Base-by-base conservation (phyloP, 2,888 invertebrate genomes). In the Drosophila villosipedis region DNA sequence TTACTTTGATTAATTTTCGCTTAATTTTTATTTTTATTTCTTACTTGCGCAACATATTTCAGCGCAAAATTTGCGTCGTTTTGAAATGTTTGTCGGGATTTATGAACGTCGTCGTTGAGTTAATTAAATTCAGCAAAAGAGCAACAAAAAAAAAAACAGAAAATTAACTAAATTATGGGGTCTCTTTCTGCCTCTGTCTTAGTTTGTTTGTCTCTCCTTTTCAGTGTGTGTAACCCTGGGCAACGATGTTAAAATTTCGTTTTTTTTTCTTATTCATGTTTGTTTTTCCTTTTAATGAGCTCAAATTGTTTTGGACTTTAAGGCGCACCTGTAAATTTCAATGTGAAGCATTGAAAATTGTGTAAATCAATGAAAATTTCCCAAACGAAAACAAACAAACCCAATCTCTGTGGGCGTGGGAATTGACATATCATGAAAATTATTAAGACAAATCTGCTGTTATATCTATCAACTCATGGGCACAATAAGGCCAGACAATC, bases 11-110 rank as follows among this genome's bases (percentile, higher is more conserved):
- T 90, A 90, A 88, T 88, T 88, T 90, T 81, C 86, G 89, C 80
- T 90, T 90, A 86, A 88, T 90, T 87, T 85, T 88, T 88, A 88
- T 88, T 90, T 90, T 88, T 88, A 88, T 88, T 88, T 88, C 87
- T 88, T 88, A 88, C 84, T 87, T 68, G 52, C 60, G 74, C 66
- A 74, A 84, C 78, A 84, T 87, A 78, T 86, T 77, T 77, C 52
- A 68, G 68, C 39, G 71, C 68, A 80, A 83, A 84, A 84, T 84
- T 83, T 88, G 69, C 85, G 85, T 89, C 80, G 78, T 87, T 89
- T 84, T 87, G 85, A 73, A 84, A 83, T 89, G 61, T 79, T 77
- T 82, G 74, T 66, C 57, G 70, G 67, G 82, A 89, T 89, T 84
- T 89, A 85, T 85, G 82, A 72, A 82, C 84, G 87, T 84, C 78